Evolutionary conservation across 2,888 invertebrate species (phyloP).

Genomic region (Falcaria lacertinaria): DNA sequence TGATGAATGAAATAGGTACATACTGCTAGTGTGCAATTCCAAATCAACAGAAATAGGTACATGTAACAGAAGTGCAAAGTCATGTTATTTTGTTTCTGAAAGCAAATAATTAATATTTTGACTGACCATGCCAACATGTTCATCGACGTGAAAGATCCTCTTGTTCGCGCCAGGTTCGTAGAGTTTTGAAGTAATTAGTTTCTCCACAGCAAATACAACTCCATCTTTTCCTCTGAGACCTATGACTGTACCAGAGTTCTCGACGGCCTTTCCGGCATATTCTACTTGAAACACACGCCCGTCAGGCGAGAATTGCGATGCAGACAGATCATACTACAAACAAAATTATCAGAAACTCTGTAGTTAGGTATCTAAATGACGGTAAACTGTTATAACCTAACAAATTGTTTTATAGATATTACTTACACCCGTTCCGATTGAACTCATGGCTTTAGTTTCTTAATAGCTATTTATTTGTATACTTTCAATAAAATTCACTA

Average conservation of each 20-base stretch:
- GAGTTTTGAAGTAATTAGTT: constrained; percentile 94
- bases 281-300: constrained; percentile 99
- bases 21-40: too few relatives aligned
- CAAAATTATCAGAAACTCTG: too few relatives aligned
- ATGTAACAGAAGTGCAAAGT: too few relatives aligned
- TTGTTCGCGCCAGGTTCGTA: constrained; percentile 95
- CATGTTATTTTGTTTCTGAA: too few relatives aligned
- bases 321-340: constrained; percentile 97
- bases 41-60: too few relatives aligned
- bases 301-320: constrained; percentile 99
- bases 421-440: constrained; percentile 96
- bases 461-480: constrained; percentile 10
- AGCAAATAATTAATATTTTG: too few relatives aligned
- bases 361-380: background rate
- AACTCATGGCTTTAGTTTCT: constrained; percentile 85
- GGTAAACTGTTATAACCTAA: constrained; percentile 34
- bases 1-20: too few relatives aligned
- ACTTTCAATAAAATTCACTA: constrained; percentile 7
- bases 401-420: constrained; percentile 12
- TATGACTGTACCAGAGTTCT: constrained; percentile 97
- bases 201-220: constrained; percentile 98
- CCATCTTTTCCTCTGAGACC: constrained; percentile 97
- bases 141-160: constrained; percentile 94
- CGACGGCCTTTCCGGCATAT: constrained; percentile 99
- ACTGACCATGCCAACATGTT: constrained; percentile 97